A percentile compares a stretch with the other conserved stretches of the same genome.
These are phyloP conservation scores for Cyrtonyx montezumae DNA, from an alignment of 2,113 vertebrate genomes.

Conservation along the genomic window DNA sequence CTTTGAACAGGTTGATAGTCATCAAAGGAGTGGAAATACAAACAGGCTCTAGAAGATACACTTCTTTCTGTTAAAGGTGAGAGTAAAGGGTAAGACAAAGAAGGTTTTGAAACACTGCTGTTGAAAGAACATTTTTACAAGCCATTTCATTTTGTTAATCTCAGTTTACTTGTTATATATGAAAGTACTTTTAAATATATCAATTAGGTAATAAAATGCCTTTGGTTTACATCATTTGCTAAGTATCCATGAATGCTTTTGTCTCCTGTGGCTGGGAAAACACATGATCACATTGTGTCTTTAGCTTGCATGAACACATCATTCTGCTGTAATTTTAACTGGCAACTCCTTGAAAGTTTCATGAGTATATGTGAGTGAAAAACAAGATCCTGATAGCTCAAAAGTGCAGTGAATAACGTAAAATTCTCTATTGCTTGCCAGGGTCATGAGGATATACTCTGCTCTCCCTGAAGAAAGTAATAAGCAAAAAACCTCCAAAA, in stretches of 20 bases:
- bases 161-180: neutral
- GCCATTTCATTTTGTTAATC: neutral
- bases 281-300: neutral
- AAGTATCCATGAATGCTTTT: neutral
- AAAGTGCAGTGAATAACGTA: neutral
- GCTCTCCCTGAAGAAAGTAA: neutral
- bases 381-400: neutral
- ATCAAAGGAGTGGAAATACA: neutral
- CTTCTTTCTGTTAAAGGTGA: neutral
- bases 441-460: rapidly evolving
- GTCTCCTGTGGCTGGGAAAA: neutral
- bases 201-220: constrained; percentile 12
- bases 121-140: neutral
- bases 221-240: neutral
- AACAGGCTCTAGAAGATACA: neutral
- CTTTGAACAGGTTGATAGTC: neutral
- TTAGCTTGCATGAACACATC: neutral
- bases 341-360: neutral
- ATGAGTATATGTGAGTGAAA: neutral
- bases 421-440: neutral
- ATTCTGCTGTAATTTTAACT: neutral
- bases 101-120: neutral
- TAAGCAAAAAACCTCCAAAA: too few relatives aligned
- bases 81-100: neutral
- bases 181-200: constrained; percentile 12